Evolutionary conservation across 2,888 invertebrate species (phyloP).

Genomic region (Caenorhabditis drosophilae): DNA sequence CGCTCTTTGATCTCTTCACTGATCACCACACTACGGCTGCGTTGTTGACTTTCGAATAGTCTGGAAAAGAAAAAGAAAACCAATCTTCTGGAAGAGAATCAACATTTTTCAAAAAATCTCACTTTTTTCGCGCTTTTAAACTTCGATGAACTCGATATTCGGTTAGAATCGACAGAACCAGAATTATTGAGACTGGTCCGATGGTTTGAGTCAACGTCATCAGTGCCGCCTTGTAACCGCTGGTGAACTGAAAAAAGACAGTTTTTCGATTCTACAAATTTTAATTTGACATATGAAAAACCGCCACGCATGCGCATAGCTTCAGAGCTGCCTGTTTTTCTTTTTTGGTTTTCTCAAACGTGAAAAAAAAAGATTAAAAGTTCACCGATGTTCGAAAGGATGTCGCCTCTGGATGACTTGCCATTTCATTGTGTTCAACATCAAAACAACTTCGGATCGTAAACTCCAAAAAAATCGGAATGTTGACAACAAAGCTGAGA

Average conservation of each 20-base stretch:
- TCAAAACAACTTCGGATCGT: slow-evolving; percentile 57
- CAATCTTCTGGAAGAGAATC: neutral
- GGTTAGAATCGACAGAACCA: slow-evolving; percentile 61
- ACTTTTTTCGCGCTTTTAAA: slow-evolving; percentile 62
- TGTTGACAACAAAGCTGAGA: slow-evolving; percentile 59
- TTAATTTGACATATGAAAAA: no score
- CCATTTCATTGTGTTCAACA: slow-evolving; percentile 44
- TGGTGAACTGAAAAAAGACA: slow-evolving; percentile 50
- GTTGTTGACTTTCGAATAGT: slow-evolving; percentile 64
- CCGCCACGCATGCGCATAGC: no score
- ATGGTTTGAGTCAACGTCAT: slow-evolving; percentile 63
- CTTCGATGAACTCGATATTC: slow-evolving; percentile 61
- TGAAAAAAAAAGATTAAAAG: neutral
- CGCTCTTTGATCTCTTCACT: slow-evolving; percentile 62
- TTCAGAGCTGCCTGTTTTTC: no score
- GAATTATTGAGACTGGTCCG: slow-evolving; percentile 61
- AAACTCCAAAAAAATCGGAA: slow-evolving; percentile 65
- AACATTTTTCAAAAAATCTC: slow-evolving; percentile 11
- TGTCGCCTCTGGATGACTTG: slow-evolving; percentile 57
- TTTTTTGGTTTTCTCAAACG: no score
- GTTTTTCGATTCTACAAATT: slow-evolving; percentile 1
- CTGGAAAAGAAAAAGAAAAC: slow-evolving; percentile 35
- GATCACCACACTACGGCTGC: slow-evolving; percentile 57
- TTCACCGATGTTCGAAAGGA: slow-evolving; percentile 54
- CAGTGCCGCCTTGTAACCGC: slow-evolving; percentile 52